Percentiles rank a stretch among this genome's conserved stretches.
Evolutionary conservation across 2,113 vertebrate genomes (phyloP).

Genomic region (Sitta europaea): DNA sequence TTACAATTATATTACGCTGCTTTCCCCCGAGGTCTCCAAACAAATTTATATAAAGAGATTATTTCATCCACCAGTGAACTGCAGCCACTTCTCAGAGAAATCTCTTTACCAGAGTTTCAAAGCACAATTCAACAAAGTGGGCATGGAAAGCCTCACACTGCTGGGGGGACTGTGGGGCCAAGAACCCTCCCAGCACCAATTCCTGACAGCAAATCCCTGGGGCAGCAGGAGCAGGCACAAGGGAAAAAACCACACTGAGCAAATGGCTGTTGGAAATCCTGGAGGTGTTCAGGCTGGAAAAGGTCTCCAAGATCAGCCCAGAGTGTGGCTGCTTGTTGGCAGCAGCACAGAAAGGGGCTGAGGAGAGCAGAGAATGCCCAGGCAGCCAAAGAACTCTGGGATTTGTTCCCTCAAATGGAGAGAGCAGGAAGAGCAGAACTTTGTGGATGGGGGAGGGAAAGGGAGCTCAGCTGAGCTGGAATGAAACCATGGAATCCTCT

Average conservation of each 20-base stretch:
- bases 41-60: conserved; percentile 55
- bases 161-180: neutral
- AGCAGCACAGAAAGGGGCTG: neutral
- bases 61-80: conserved; percentile 65
- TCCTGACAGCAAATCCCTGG: neutral
- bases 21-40: conserved; percentile 37
- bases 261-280: neutral
- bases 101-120: conserved; percentile 29
- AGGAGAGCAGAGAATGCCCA: neutral
- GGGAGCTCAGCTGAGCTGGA: accelerated
- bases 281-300: neutral
- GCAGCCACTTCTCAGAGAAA: conserved; percentile 57
- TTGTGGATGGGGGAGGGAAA: neutral
- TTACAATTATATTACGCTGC: conserved; percentile 24
- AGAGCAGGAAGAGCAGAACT: neutral
- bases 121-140: conserved; percentile 4
- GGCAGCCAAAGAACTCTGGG: accelerated
- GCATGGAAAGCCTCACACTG: neutral
- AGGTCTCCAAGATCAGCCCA: neutral
- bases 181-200: neutral
- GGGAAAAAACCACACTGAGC: neutral
- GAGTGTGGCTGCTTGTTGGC: accelerated
- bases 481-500: neutral
- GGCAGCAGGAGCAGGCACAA: neutral
- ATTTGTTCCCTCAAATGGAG: neutral